Percentiles rank a stretch among this genome's conserved stretches.
Conservation (phyloP, 2,888 invertebrate genomes). For the Lithodes maja region DNA sequence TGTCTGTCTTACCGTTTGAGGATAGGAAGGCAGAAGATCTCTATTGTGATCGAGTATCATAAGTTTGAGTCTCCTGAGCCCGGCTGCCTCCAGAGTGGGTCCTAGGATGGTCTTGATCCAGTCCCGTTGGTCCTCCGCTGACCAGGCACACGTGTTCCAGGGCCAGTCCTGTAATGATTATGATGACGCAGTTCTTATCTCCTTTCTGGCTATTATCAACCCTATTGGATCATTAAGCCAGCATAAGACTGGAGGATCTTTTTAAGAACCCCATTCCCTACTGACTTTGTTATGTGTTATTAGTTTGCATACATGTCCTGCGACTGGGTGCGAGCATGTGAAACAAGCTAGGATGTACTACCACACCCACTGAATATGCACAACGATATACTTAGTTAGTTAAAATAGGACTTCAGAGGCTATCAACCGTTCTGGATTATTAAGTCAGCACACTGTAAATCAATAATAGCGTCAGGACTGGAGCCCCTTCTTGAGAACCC, state of each 20-base stretch:
- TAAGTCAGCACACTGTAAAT: too few relatives aligned
- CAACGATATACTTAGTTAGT: too few relatives aligned
- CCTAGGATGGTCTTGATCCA: constrained; percentile 58
- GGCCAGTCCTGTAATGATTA: constrained; percentile 73
- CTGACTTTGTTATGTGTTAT: not conserved
- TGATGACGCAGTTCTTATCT: not conserved
- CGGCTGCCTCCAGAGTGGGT: constrained; percentile 47
- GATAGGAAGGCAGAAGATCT: constrained; percentile 40
- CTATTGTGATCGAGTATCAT: constrained; percentile 53
- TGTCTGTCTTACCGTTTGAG: constrained; percentile 28
- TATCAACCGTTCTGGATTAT: too few relatives aligned
- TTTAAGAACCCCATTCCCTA: not conserved
- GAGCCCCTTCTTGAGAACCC: too few relatives aligned
- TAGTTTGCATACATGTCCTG: too few relatives aligned
- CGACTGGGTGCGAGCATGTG: too few relatives aligned
- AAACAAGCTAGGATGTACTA: too few relatives aligned
- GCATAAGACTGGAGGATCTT: not conserved
- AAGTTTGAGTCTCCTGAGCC: constrained; percentile 26
- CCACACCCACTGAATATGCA: too few relatives aligned
- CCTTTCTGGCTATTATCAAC: not conserved
- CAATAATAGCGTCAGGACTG: too few relatives aligned
- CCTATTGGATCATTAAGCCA: not conserved
- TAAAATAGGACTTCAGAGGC: too few relatives aligned
- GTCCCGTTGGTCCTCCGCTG: constrained; percentile 52
- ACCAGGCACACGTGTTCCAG: constrained; percentile 74